Evolutionary conservation across 2,797 vertebrate genomes (phyloP), one percentile per base, ranked within the genome.

Genomic region (Trematomus bernacchii): DNA sequence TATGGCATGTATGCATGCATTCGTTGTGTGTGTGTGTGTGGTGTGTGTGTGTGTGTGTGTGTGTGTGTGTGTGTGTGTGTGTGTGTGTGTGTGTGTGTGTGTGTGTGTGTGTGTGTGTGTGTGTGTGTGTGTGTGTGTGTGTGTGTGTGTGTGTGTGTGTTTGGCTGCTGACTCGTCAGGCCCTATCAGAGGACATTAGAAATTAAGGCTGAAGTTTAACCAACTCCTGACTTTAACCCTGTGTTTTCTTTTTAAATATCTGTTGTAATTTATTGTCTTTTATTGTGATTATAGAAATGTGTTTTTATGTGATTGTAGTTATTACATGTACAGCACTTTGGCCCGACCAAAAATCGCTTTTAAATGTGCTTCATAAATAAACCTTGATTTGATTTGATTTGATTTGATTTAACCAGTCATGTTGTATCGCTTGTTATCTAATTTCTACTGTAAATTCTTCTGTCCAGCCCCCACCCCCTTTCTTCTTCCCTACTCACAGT

Each of bases 171-270:
- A 83, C 73, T 82, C 60, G 67, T 83, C 67, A 79, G 53, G n/a
- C 37, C 12, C 57, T 74, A 65, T 83, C 80, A 72, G 61, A 65
- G 13, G 76, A 73, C 76, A 78, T 12, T 40, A 85, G 66, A 61
- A 51, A 51, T 16, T 33, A 66, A 33, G 50, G 73, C 70, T 80
- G 73, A 87, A 76, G 84, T 85, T 87, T 79, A 82, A 90, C 73
- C 70, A 76, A n/a, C n/a, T n/a, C n/a, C n/a, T n/a, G n/a, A n/a
- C n/a, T n/a, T n/a, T n/a, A n/a, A n/a, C n/a, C n/a, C n/a, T n/a
- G n/a, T n/a, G n/a, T n/a, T n/a, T n/a, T n/a, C n/a, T n/a, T n/a
- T n/a, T n/a, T n/a, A n/a, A n/a, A n/a, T n/a, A n/a, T n/a, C n/a
- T n/a, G n/a, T n/a, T n/a, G n/a, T n/a, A n/a, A n/a, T n/a, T n/a